Conservation (phyloP, 2,113 vertebrate genomes). For the Nesogale talazaci region DNA sequence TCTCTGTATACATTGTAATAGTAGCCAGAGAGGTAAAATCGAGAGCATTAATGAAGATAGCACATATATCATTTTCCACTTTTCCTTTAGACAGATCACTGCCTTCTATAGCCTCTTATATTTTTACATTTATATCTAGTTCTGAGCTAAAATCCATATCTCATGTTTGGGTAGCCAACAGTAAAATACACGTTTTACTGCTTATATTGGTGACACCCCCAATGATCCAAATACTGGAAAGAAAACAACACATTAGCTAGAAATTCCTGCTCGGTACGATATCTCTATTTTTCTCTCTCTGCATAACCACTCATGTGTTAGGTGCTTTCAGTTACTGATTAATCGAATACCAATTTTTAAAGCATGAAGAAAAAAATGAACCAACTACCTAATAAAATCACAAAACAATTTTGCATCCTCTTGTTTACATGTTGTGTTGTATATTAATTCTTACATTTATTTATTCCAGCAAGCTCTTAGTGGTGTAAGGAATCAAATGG, state of each 20-base stretch:
- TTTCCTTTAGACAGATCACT: neutral
- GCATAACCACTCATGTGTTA: neutral
- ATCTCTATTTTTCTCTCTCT: neutral
- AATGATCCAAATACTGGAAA: neutral
- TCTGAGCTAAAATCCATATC: neutral
- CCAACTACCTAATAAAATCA: neutral
- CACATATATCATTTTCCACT: neutral
- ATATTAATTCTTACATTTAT: neutral
- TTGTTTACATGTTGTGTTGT: neutral
- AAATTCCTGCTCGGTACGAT: neutral
- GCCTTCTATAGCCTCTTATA: neutral
- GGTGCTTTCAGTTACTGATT: neutral
- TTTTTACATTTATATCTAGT: neutral
- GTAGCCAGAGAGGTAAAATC: too few relatives aligned
- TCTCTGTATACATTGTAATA: too few relatives aligned
- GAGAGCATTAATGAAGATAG: too few relatives aligned
- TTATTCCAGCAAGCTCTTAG: neutral
- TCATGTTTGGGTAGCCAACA: neutral
- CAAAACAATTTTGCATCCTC: neutral
- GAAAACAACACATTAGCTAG: neutral
- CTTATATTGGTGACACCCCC: slow-evolving; percentile 10
- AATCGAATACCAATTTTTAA: neutral
- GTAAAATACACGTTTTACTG: neutral
- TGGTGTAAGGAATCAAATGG: neutral
- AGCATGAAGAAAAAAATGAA: neutral